A percentile compares a stretch with the other conserved stretches of the same genome.
Conservation (phyloP, 2,797 vertebrate species). For the Fratercula arctica region DNA sequence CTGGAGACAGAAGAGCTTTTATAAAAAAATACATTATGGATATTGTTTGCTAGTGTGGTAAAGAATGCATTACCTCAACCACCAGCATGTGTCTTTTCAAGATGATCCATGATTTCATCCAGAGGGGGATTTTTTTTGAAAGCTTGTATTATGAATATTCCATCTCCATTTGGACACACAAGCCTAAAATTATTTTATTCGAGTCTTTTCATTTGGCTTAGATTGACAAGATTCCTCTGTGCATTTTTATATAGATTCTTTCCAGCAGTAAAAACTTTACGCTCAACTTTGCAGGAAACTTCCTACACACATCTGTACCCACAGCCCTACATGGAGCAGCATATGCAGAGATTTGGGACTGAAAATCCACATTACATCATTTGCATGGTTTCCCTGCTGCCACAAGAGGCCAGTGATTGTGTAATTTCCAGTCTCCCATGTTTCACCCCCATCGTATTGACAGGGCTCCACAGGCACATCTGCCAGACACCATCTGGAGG, state of each 20-base stretch:
- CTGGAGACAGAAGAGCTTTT: not conserved
- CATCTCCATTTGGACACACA: not conserved
- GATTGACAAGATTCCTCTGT: not conserved
- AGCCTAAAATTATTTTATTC: not conserved
- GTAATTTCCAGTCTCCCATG: not conserved
- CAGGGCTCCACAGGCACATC: not conserved
- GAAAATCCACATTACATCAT: not conserved
- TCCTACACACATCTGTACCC: not conserved
- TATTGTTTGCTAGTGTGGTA: not conserved
- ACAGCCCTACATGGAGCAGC: not conserved
- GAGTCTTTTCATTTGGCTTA: not conserved
- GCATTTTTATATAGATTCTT: not conserved
- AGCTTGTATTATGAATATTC: not conserved
- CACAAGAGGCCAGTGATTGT: constrained; percentile 19
- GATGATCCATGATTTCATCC: not conserved
- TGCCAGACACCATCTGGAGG: constrained; percentile 17
- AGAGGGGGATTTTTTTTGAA: not conserved
- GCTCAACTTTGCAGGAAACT: not conserved
- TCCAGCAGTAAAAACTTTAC: not conserved
- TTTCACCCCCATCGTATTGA: not conserved
- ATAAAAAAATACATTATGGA: not conserved
- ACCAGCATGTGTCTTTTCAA: not conserved
- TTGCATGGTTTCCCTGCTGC: not conserved
- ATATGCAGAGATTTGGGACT: not conserved
- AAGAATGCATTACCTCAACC: not conserved